Evolutionary conservation across 1,140 invertebrate species (phyloP).

Genomic region (Drepana arcuata): DNA sequence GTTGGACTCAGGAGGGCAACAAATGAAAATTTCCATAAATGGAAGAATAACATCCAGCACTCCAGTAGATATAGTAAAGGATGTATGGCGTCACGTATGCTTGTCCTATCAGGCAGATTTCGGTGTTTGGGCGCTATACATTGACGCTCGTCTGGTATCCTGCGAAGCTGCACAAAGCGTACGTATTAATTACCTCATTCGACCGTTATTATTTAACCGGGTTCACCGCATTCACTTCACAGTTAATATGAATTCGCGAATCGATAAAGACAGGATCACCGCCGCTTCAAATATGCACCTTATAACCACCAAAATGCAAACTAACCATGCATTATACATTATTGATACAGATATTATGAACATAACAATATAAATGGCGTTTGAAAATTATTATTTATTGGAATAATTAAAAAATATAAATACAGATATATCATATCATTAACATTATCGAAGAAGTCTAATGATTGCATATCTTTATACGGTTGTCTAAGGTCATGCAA

Average conservation of each 20-base stretch:
- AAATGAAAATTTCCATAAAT: conserved; percentile 73
- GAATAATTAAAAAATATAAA: too few species aligned
- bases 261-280: not conserved
- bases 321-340: too few species aligned
- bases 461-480: conserved; percentile 13
- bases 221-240: not conserved
- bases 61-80: conserved; percentile 58
- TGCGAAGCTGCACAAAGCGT: conserved; percentile 70
- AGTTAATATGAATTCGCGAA: too few species aligned
- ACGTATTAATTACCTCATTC: conserved; percentile 19
- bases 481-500: conserved; percentile 14
- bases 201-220: not conserved
- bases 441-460: conserved; percentile 4
- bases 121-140: conserved; percentile 74
- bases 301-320: too few species aligned
- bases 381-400: too few species aligned
- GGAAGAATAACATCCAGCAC: conserved; percentile 63
- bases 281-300: not conserved
- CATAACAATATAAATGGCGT: too few species aligned
- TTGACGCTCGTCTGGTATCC: conserved; percentile 71
- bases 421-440: too few species aligned
- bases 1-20: conserved; percentile 72
- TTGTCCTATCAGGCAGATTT: conserved; percentile 75
- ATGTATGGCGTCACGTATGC: conserved; percentile 78
- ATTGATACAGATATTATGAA: too few species aligned